Conservation (phyloP, 2,113 vertebrate species). For the Paedocypris sp. region DNA sequence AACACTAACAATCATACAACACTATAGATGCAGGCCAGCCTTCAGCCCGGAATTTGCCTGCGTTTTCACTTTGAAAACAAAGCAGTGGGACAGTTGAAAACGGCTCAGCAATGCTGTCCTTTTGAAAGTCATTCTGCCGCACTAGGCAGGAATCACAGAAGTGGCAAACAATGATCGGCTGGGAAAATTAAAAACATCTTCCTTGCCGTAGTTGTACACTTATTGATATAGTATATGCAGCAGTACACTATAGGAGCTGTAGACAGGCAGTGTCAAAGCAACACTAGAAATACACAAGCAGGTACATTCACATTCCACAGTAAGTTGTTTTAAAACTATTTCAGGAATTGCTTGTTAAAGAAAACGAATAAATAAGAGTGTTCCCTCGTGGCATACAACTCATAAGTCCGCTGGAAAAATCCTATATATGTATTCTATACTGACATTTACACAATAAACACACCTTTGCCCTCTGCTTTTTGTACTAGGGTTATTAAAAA, state of each 20-base stretch:
- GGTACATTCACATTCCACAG: not conserved
- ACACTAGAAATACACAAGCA: not conserved
- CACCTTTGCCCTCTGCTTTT: too few relatives aligned
- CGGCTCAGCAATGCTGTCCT: conserved; percentile 4
- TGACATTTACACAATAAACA: too few relatives aligned
- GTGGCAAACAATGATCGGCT: not conserved
- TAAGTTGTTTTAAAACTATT: not conserved
- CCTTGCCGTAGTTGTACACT: too few relatives aligned
- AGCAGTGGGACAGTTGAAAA: conserved; percentile 39
- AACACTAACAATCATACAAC: conserved; percentile 38
- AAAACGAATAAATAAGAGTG: not conserved
- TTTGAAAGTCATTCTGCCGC: conserved; percentile 30
- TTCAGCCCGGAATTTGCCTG: conserved; percentile 55
- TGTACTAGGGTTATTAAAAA: too few relatives aligned
- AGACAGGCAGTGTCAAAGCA: not conserved
- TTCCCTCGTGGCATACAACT: too few relatives aligned
- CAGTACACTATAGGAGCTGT: not conserved
- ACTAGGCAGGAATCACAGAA: conserved; percentile 3
- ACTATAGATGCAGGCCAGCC: conserved; percentile 40
- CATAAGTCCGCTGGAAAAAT: too few relatives aligned
- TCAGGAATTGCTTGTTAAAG: not conserved
- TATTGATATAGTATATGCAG: too few relatives aligned
- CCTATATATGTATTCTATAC: too few relatives aligned
- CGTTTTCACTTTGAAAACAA: conserved; percentile 51
- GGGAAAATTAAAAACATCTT: too few relatives aligned